Conservation (phyloP, 2,888 invertebrate genomes). For the Cybosia mesomella region DNA sequence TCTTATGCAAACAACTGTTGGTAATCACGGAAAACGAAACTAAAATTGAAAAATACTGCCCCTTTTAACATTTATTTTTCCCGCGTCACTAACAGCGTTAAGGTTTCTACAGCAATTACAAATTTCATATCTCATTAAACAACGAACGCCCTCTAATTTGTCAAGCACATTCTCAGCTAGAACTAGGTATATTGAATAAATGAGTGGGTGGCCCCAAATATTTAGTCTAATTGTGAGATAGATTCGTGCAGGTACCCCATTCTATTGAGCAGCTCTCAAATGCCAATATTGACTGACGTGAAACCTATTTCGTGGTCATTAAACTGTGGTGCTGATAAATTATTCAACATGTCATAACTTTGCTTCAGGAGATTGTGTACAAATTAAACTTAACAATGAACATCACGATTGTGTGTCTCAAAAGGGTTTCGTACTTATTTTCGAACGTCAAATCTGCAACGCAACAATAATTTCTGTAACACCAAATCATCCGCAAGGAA, state of each 20-base stretch:
- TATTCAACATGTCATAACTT: conserved; percentile 29
- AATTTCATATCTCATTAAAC: not conserved
- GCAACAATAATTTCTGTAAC: too few species aligned
- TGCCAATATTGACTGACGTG: conserved; percentile 30
- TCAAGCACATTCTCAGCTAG: not conserved
- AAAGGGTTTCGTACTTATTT: not conserved
- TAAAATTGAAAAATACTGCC: too few species aligned
- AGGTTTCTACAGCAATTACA: not conserved
- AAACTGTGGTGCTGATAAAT: conserved; percentile 22
- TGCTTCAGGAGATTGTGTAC: not conserved
- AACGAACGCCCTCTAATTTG: conserved; percentile 10
- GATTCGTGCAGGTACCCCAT: conserved; percentile 33
- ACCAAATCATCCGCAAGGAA: too few species aligned
- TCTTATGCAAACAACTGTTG: too few species aligned
- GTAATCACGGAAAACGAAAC: too few species aligned
- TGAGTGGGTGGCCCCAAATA: conserved; percentile 64
- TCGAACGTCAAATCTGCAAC: too few species aligned
- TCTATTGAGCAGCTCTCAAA: conserved; percentile 37
- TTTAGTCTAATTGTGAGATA: conserved; percentile 54
- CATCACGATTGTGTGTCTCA: not conserved
- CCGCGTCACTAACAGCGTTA: not conserved
- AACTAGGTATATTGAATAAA: conserved; percentile 23
- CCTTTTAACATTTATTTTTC: too few species aligned
- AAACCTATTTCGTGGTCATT: conserved; percentile 25
- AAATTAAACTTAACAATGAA: not conserved